Conservation (phyloP, 2,797 vertebrate species). For the Macropus fuliginosus region DNA sequence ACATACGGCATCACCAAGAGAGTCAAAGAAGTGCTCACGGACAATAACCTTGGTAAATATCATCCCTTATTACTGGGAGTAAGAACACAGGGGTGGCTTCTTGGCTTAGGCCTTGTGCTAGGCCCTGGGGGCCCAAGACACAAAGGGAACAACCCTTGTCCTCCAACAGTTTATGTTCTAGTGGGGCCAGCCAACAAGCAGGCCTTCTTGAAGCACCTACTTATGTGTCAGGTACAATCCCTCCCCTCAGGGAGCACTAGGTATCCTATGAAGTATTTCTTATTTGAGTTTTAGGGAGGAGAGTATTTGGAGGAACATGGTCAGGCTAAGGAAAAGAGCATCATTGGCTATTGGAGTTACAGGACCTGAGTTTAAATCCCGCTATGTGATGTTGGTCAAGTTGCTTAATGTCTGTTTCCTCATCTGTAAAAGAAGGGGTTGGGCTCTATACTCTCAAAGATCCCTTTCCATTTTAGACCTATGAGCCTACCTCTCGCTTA, state of each 20-base stretch:
- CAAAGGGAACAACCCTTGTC: not conserved
- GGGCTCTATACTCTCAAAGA: not conserved
- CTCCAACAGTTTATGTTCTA: not conserved
- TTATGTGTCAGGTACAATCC: not conserved
- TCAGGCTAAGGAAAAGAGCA: not conserved
- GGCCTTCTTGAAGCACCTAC: not conserved
- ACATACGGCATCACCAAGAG: constrained; percentile 98
- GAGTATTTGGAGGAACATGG: not conserved
- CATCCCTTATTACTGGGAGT: rapidly evolving
- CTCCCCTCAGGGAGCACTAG: not conserved
- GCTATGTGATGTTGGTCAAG: not conserved
- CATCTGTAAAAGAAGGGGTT: not conserved
- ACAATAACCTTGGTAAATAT: constrained; percentile 96
- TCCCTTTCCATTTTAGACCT: not conserved
- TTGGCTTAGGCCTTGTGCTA: not conserved
- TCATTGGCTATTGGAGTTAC: not conserved
- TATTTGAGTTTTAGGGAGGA: too few relatives aligned
- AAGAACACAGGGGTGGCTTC: not conserved
- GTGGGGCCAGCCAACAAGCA: not conserved
- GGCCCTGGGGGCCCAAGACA: not conserved
- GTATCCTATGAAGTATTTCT: too few relatives aligned
- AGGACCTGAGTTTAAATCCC: not conserved
- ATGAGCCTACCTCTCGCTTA: not conserved
- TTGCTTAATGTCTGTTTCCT: not conserved
- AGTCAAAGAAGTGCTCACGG: constrained; percentile 97